Conservation (phyloP, 2,888 invertebrate species). For the Litoditis marina region DNA sequence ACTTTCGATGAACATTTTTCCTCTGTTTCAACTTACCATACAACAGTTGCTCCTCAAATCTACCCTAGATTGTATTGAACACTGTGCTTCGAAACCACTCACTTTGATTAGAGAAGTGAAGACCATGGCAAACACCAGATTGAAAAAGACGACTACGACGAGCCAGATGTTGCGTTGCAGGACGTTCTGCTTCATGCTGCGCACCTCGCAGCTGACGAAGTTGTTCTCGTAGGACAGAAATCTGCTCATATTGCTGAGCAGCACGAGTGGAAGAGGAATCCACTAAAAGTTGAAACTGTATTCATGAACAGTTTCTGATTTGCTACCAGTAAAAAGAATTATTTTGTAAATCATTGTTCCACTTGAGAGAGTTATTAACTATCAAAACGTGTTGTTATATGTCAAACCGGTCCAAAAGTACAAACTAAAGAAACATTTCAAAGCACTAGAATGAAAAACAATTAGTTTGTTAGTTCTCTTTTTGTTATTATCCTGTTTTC, state of each 20-base stretch:
- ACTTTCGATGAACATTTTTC: too few species aligned
- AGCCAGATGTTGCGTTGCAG: constrained; percentile 33
- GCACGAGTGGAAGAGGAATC: neutral
- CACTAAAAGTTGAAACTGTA: too few species aligned
- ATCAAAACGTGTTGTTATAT: too few species aligned
- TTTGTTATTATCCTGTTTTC: too few species aligned
- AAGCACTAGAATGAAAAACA: neutral
- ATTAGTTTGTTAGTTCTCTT: too few species aligned
- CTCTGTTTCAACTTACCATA: too few species aligned
- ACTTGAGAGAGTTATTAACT: too few species aligned
- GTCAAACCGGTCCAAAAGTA: too few species aligned
- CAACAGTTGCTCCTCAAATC: too few species aligned
- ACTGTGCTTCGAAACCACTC: too few species aligned
- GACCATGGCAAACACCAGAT: constrained; percentile 16
- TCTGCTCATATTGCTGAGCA: neutral
- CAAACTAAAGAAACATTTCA: neutral
- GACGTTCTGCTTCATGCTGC: constrained; percentile 16
- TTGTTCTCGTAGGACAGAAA: neutral
- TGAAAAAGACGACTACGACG: constrained; percentile 26
- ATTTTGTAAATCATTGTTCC: constrained; percentile 4
- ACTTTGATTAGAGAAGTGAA: constrained; percentile 25
- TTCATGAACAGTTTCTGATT: neutral
- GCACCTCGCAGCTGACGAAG: constrained; percentile 21
- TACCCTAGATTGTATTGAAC: too few species aligned
- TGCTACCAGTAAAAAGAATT: constrained; percentile 1